Evolutionary conservation across 2,888 invertebrate species (phyloP), one percentile per base, ranked within the genome.

Genomic region (Dryobotodes eremita): DNA sequence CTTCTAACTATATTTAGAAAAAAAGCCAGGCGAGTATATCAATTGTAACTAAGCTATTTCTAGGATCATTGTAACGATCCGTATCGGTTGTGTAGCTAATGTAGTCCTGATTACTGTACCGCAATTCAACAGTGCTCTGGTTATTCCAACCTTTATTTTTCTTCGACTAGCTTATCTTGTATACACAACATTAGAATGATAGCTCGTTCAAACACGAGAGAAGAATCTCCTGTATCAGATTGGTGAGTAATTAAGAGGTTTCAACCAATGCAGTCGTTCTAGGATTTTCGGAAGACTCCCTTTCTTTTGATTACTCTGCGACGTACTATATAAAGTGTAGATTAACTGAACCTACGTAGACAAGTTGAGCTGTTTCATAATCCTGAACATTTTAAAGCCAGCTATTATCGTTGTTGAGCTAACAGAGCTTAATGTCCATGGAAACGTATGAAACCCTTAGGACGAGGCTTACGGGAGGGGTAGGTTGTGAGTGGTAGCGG

Each of bases 341-440:
- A 81, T 89, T 77, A 79, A 75, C 42, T 57, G 36, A 77, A 74
- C 59, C 79, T 75, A 82, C 55, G 11, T 75, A 62, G 36, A 48
- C 48, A 62, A 74, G 53, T 77, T 7, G 48, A 83, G 75, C 75
- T 75, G 69, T 59, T 82, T 82, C 74, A 83, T 79, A 86, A 85
- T 83, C 75, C 80, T 83, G 80, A 86, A 86, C 80, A 87, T 89
- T 91, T 88, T 84, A 88, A 89, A 90, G 86, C 73, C 71, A 74
- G 78, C 84, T 84, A 86, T 87, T 89, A 89, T 79, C 79, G 78
- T 88, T 88, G 86, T 85, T 88, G 72, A 78, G 78, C 68, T 73
- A 86, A 78, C 84, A 87, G 87, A 82, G 84, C 88, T 88, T 85
- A 90, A 86, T 88, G 88, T 83, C 88, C 89, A 89, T 90, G 89